phyloP scores from a whole-genome alignment of 2,888 invertebrate genomes.

The Anodontia alba region DNA sequence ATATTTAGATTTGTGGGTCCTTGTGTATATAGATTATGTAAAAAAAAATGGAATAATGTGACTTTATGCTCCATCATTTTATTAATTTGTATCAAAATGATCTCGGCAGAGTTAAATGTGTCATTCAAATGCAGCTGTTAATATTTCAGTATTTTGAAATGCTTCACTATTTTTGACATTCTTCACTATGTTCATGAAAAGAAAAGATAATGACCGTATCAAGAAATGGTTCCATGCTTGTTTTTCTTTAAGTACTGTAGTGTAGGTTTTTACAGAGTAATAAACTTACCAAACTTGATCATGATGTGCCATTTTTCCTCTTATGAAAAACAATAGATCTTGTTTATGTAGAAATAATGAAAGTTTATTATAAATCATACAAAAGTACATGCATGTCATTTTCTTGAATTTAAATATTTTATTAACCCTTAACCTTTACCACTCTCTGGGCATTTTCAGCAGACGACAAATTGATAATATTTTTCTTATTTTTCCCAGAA shows the following conservation, averaged over 20 bases:
- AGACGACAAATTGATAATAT: no score
- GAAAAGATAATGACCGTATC: neutral
- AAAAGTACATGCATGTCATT: no score
- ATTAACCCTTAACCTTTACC: no score
- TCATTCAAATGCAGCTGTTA: slow-evolving; percentile 16
- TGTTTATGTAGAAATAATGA: neutral
- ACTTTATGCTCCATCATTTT: slow-evolving; percentile 19
- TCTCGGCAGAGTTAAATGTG: neutral
- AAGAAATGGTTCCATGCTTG: slow-evolving; percentile 8
- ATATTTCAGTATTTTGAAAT: slow-evolving; percentile 5
- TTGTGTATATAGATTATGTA: slow-evolving; percentile 13
- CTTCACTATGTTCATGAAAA: slow-evolving; percentile 3
- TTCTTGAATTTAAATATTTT: no score
- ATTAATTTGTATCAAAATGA: slow-evolving; percentile 13
- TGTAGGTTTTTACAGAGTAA: neutral
- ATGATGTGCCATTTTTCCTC: slow-evolving; percentile 2
- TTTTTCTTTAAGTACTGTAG: neutral
- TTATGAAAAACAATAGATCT: neutral
- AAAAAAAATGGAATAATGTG: slow-evolving; percentile 14
- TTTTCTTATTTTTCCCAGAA: no score
- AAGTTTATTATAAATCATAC: no score
- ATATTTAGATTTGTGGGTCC: slow-evolving; percentile 18
- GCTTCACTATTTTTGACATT: neutral
- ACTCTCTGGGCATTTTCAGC: no score
- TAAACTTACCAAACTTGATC: neutral